phyloP scores from a whole-genome alignment of 2,888 invertebrate species.

The Xestia rhomboidea region DNA sequence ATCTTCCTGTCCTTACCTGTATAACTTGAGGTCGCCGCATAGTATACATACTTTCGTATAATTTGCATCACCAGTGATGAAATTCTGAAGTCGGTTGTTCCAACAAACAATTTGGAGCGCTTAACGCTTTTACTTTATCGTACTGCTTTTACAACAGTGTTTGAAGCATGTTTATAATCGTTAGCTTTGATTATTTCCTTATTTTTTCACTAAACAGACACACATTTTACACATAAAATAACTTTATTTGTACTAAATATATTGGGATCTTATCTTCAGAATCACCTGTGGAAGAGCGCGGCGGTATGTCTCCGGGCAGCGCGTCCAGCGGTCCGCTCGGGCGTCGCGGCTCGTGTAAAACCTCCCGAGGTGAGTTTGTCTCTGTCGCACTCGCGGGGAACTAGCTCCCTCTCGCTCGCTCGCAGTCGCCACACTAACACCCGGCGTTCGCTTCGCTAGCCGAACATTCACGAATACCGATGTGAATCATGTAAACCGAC shows the following conservation, averaged over 20 bases:
- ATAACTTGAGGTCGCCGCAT: too few relatives aligned
- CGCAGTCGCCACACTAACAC: constrained; percentile 69
- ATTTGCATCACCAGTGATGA: background rate
- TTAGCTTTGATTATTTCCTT: constrained; percentile 47
- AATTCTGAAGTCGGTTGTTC: constrained; percentile 28
- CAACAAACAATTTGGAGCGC: constrained; percentile 45
- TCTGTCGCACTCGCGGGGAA: constrained; percentile 41
- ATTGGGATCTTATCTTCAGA: constrained; percentile 81
- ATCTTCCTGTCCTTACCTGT: too few relatives aligned
- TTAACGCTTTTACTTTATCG: constrained; percentile 46
- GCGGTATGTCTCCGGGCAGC: constrained; percentile 93
- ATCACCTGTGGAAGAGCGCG: constrained; percentile 94
- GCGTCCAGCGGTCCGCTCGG: constrained; percentile 93
- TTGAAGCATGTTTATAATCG: constrained; percentile 52
- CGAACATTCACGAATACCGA: constrained; percentile 60
- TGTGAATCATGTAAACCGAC: background rate
- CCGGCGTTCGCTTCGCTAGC: constrained; percentile 70
- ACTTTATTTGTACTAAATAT: constrained; percentile 10
- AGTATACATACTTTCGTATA: background rate
- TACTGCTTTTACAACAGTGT: constrained; percentile 37
- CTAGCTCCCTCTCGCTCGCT: constrained; percentile 64
- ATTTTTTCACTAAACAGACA: constrained; percentile 42
- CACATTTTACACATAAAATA: background rate
- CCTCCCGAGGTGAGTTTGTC: constrained; percentile 93
- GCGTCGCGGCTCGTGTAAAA: constrained; percentile 96